Base-by-base conservation (phyloP, 2,113 vertebrate species). In the Circaetus cinerascens region DNA sequence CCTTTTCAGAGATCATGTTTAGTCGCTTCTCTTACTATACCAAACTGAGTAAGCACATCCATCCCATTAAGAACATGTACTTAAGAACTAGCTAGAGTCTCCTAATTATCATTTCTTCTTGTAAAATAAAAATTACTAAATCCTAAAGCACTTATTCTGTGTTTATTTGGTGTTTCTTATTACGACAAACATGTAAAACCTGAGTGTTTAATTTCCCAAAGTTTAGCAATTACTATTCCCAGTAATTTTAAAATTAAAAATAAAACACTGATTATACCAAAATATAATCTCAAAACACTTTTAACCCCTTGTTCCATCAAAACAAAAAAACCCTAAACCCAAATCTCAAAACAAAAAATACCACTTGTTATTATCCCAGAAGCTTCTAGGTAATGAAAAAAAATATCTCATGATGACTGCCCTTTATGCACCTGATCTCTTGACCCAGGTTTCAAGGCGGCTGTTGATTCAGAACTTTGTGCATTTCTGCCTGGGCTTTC, bases 391-490 rank as follows among this genome's bases (percentile, higher is more conserved):
- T 88, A 96, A 93, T 73, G 78, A 86, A 94, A 95, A 59, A 88
- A 59, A 25, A 76, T 59, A 68, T 95, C 97, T 97, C 95, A 84
- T 63, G 86, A 71, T 94, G 94, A 96, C 95, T 98, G 88, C 86
- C 86, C 97, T 98, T 97, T 93, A 95, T 93, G 86, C 81, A 71
- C 86, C 86, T 97, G 96, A 98, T 97, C 97, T 98, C 94, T 94
- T 98, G 97, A 98, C 97, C 96, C 95, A 86, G 89, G 87, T 83
- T 97, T 97, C 97, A 96, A 88, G 90, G 92, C 13, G 3, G 80
- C 96, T 96, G 94, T 88, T 98, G 90, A 13, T 93, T 96, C 80
- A 97, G 95, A 97, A 98, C 86, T 98, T 91, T 57, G 55, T 74
- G 92, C 71, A 84, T 83, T 94, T 63, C 72, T 91, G 74, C 45